Percentiles rank a stretch among this genome's conserved stretches.
These are phyloP conservation scores for Diadophis punctatus DNA, from an alignment of 2,113 vertebrate species.

Conservation along the genomic window DNA sequence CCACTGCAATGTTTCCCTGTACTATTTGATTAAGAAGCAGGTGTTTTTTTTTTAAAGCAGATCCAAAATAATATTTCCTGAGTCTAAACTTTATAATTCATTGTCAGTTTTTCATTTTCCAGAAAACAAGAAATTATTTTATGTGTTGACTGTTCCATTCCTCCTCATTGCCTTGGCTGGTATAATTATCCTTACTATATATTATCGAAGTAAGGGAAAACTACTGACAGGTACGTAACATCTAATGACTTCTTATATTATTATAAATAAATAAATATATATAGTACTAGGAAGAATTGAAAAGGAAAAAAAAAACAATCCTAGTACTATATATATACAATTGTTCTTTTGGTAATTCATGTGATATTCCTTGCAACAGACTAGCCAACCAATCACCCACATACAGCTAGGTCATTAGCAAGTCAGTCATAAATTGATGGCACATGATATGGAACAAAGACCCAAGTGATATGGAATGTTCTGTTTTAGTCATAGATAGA, in stretches of 20 bases:
- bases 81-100: neutral
- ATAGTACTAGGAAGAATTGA: no score
- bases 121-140: conserved; percentile 64
- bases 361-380: conserved; percentile 59
- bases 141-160: conserved; percentile 59
- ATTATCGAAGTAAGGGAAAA: conserved; percentile 72
- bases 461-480: conserved; percentile 60
- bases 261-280: neutral
- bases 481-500: conserved; percentile 51
- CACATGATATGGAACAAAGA: conserved; percentile 64
- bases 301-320: neutral
- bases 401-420: neutral
- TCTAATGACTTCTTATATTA: neutral
- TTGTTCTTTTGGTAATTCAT: conserved; percentile 45
- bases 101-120: conserved; percentile 25
- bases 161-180: conserved; percentile 64
- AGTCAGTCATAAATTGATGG: conserved; percentile 57
- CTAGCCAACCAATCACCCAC: neutral
- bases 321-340: conserved; percentile 36
- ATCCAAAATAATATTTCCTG: neutral
- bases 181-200: conserved; percentile 53
- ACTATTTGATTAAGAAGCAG: neutral
- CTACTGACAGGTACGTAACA: conserved; percentile 66
- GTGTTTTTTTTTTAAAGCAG: neutral
- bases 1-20: neutral